Evolutionary conservation across 2,113 vertebrate species (phyloP).

Genomic region (Otocyon megalotis): DNA sequence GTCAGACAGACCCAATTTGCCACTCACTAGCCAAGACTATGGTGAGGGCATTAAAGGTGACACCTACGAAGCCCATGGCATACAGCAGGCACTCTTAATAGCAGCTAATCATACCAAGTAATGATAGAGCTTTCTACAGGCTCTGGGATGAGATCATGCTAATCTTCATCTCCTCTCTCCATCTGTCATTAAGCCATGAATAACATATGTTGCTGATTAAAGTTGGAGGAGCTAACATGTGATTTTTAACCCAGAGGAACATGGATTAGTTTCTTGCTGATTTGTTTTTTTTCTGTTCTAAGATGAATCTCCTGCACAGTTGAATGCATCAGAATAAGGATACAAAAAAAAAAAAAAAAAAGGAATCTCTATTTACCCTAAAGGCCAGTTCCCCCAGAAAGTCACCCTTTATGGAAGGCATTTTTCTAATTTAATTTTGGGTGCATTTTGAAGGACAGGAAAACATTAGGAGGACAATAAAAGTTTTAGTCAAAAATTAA

Average conservation of each 20-base stretch:
- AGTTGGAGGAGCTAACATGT: slow-evolving; percentile 75
- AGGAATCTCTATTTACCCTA: neutral
- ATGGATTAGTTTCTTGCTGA: slow-evolving; percentile 71
- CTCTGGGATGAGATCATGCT: neutral
- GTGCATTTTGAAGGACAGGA: slow-evolving; percentile 29
- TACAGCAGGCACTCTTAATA: neutral
- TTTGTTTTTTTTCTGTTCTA: slow-evolving; percentile 63
- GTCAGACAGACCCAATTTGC: neutral
- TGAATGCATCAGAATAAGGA: neutral
- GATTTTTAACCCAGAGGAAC: slow-evolving; percentile 78
- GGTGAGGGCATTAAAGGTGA: neutral
- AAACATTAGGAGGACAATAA: slow-evolving; percentile 50
- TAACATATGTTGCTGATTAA: slow-evolving; percentile 83
- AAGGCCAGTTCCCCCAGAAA: slow-evolving; percentile 53
- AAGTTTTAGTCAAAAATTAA: slow-evolving; percentile 55
- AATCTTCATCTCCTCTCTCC: slow-evolving; percentile 45
- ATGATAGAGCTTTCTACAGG: neutral
- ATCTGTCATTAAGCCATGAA: slow-evolving; percentile 71
- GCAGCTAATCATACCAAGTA: neutral
- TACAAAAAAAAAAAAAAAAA: neutral
- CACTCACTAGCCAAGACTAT: neutral
- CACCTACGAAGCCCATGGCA: neutral
- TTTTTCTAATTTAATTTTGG: slow-evolving; percentile 70
- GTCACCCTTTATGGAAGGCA: slow-evolving; percentile 46
- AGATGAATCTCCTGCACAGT: slow-evolving; percentile 34